phyloP scores from a whole-genome alignment of 1,140 invertebrate species.

The Drosophila trapezifrons region DNA sequence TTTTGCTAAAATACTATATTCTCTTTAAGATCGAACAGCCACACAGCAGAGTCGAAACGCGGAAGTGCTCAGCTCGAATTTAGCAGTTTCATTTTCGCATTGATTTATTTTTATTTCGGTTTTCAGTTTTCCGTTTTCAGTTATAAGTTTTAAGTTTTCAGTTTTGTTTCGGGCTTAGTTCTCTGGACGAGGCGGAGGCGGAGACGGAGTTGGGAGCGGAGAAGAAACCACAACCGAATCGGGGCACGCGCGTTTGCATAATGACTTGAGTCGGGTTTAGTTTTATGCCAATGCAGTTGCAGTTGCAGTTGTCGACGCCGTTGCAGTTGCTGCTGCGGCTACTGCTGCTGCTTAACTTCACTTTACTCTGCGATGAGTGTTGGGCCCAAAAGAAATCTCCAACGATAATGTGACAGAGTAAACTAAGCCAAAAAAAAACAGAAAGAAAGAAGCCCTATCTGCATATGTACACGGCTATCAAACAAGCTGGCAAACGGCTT shows the following conservation, averaged over 20 bases:
- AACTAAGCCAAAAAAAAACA: slow-evolving; percentile 20
- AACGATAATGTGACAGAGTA: slow-evolving; percentile 14
- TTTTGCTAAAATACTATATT: slow-evolving; percentile 41
- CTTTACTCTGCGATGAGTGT: slow-evolving; percentile 3
- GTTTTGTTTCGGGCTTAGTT: slow-evolving; percentile 31
- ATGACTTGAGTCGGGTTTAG: slow-evolving; percentile 80
- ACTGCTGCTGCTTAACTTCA: slow-evolving; percentile 6
- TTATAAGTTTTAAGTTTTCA: slow-evolving; percentile 16
- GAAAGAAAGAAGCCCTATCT: slow-evolving; percentile 16
- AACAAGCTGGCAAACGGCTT: slow-evolving; percentile 33
- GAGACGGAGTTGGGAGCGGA: slow-evolving; percentile 17
- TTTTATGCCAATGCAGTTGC: slow-evolving; percentile 74
- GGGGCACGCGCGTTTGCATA: slow-evolving; percentile 82
- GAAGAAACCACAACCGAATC: slow-evolving; percentile 79
- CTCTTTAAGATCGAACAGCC: slow-evolving; percentile 10
- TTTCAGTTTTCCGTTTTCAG: slow-evolving; percentile 34
- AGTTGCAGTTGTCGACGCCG: slow-evolving; percentile 49
- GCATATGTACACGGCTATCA: slow-evolving; percentile 13
- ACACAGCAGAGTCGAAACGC: slow-evolving; percentile 12
- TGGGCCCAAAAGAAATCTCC: slow-evolving; percentile 38
- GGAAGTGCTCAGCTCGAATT: slow-evolving; percentile 13
- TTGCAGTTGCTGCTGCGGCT: slow-evolving; percentile 23
- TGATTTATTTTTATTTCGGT: slow-evolving; percentile 38
- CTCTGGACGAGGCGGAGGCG: slow-evolving; percentile 20
- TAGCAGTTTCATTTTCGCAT: slow-evolving; percentile 31